Evolutionary conservation across 2,888 invertebrate genomes (phyloP), one percentile per base, ranked within the genome.

Genomic region (Herminia tarsipennalis): DNA sequence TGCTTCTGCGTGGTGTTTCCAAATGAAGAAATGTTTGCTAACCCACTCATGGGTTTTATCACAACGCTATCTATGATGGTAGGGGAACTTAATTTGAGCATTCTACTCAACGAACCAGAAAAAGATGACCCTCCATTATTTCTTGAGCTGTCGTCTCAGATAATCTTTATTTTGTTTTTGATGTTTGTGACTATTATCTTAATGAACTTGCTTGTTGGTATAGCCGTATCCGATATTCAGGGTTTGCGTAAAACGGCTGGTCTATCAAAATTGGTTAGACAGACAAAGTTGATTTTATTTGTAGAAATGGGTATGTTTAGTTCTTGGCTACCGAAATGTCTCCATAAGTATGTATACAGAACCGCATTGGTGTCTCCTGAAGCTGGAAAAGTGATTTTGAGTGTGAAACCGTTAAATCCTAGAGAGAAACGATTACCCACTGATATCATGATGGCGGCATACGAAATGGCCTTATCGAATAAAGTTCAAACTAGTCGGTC

Each of bases 31-130:
- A 95, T 95, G 47, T 96, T 97, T 82, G 94, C 95, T 1, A 96
- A 96, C 81, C 96, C 96, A 0, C 93, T 96, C 42, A 95, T 96
- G 84, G 96, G 96, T 3, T 93, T 97, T 37, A 96, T 97, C 10
- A 95, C 96, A 33, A 96, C 96, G 0, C 77, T 97, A 40, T 96
- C 96, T 0, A 97, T 97, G 96, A 97, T 97, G 96, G 96, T 96
- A 0, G 96, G 97, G 0, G 97, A 97, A 76, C 85, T 96, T 39
- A 96, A 95, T 73, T 87, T 97, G 25, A 95, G 95, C 63, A 93
- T 96, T 36, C 79, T 96, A 16, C 94, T 96, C 24, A 95, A 95
- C 54, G 95, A 95, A 69, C 94, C 94, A 0, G 92, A 93, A 56
- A 92, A 93, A 5, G 94, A 94, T 47, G 95, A 95, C 78, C 95